Percentiles rank a stretch among this genome's conserved stretches.
phyloP scores from a whole-genome alignment of 2,113 vertebrate species.

The Chunga burmeisteri region DNA sequence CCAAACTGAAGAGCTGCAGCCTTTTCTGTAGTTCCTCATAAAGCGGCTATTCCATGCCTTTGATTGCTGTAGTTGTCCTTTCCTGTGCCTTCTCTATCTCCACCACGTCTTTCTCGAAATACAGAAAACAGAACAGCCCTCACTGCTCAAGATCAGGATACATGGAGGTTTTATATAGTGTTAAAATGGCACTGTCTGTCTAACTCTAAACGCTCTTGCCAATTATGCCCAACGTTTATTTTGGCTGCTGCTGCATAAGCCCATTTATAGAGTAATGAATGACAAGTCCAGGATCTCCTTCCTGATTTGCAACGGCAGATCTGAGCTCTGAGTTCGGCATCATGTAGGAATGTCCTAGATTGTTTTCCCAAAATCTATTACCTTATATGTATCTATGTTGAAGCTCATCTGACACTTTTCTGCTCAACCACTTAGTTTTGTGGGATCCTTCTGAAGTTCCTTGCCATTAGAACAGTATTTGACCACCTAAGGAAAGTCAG shows the following conservation, averaged over 20 bases:
- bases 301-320: neutral
- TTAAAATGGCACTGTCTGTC: neutral
- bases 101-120: neutral
- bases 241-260: neutral
- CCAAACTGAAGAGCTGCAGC: neutral
- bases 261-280: neutral
- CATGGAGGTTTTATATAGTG: neutral
- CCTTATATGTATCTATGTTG: neutral
- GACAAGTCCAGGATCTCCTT: neutral
- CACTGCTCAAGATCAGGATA: neutral
- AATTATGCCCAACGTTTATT: neutral
- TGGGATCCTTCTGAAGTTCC: neutral
- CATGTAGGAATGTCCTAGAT: neutral
- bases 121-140: neutral
- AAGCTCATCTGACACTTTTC: neutral
- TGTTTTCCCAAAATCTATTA: neutral
- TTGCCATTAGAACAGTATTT: neutral
- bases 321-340: neutral
- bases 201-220: neutral
- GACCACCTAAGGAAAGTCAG: neutral
- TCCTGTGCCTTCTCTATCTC: neutral
- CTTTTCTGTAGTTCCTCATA: neutral
- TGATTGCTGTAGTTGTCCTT: neutral
- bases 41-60: neutral
- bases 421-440: neutral